Evolutionary conservation across 1,140 invertebrate genomes (phyloP).

Genomic region (Rhagoletis zephyria): DNA sequence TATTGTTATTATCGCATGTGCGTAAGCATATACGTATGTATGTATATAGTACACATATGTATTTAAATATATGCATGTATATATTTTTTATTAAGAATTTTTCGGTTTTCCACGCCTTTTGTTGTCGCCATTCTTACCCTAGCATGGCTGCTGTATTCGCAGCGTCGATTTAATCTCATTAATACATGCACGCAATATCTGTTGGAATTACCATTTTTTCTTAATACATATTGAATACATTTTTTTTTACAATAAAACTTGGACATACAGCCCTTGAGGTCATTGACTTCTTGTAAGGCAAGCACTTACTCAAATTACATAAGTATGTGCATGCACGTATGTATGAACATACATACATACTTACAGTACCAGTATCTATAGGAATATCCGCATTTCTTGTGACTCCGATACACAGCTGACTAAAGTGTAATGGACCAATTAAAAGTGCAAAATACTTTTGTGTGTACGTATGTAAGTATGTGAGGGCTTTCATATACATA

Average conservation of each 20-base stretch:
- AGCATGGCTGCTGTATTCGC: neutral
- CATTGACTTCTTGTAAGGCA: constrained; percentile 32
- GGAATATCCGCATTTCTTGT: neutral
- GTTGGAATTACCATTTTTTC: constrained; percentile 30
- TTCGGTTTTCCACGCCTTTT: neutral
- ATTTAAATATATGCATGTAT: neutral
- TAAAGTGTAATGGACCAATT: no score
- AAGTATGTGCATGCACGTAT: neutral
- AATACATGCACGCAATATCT: constrained; percentile 42
- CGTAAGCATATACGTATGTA: neutral
- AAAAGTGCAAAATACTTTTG: no score
- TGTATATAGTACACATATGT: no score
- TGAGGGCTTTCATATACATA: no score
- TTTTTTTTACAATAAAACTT: neutral
- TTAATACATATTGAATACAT: neutral
- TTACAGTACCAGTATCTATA: neutral
- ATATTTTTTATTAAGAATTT: no score
- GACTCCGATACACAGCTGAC: neutral
- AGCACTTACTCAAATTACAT: neutral
- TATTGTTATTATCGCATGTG: constrained; percentile 31
- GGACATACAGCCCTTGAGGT: neutral
- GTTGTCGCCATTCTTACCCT: constrained; percentile 9
- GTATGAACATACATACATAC: neutral
- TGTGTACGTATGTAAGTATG: no score
- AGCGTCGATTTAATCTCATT: constrained; percentile 29